Percentiles rank a stretch among this genome's conserved stretches.
Conservation (phyloP, 2,797 vertebrate genomes). For the Lycodopsis pacificus region DNA sequence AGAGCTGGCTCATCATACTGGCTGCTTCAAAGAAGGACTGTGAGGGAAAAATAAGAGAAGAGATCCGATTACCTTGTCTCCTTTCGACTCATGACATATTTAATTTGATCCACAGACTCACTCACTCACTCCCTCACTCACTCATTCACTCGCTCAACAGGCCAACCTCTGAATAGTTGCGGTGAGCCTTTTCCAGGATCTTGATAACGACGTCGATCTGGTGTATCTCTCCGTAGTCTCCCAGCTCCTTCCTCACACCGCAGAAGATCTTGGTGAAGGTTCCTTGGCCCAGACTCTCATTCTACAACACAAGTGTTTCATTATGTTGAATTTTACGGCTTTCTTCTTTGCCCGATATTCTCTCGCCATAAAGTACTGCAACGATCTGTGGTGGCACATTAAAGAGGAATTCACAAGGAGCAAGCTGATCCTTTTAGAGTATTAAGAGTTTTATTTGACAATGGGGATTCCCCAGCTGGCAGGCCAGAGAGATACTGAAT, state of each 20-base stretch:
- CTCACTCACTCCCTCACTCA: not conserved
- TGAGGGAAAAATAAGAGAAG: conserved; percentile 3
- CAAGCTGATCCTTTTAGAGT: not conserved
- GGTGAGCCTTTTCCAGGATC: conserved; percentile 94
- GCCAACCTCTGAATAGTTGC: conserved; percentile 93
- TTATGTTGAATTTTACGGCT: not conserved
- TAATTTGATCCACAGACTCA: not conserved
- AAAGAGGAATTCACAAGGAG: not conserved
- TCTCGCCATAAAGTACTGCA: not conserved
- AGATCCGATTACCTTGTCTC: not conserved
- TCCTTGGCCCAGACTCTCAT: conserved; percentile 94
- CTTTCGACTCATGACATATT: not conserved
- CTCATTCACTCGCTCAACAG: not conserved
- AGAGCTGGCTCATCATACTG: conserved; percentile 99
- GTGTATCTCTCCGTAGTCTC: conserved; percentile 93
- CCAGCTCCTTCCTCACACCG: conserved; percentile 91
- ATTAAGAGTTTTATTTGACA: not conserved
- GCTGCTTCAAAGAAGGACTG: conserved; percentile 99
- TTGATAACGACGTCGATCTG: conserved; percentile 95
- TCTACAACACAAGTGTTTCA: conserved; percentile 75
- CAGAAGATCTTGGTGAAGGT: conserved; percentile 97
- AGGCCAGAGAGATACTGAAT: not conserved
- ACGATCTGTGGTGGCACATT: not conserved
- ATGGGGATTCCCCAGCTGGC: not conserved
- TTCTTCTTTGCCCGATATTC: not conserved